Evolutionary conservation across 2,113 vertebrate genomes (phyloP).

Genomic region (Pogonocichla stellata): DNA sequence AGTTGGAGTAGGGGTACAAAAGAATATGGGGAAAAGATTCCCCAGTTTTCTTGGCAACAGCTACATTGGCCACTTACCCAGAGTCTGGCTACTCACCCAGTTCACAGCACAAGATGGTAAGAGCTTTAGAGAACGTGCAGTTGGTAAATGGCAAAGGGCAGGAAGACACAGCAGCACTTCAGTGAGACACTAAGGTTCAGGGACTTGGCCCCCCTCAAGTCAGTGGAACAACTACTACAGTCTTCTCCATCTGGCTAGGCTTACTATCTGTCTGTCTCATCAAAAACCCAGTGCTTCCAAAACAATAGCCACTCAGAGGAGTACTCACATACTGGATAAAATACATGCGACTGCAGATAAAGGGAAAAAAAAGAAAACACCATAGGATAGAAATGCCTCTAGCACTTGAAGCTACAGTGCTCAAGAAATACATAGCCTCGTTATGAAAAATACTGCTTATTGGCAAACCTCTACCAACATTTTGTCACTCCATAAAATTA

Average conservation of each 20-base stretch:
- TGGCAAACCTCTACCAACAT: neutral
- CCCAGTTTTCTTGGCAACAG: neutral
- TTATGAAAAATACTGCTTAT: neutral
- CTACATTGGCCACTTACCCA: neutral
- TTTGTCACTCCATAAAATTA: slow-evolving; percentile 7
- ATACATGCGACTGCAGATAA: neutral
- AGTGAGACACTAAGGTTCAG: neutral
- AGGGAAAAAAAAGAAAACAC: neutral
- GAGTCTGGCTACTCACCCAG: neutral
- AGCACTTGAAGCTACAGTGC: neutral
- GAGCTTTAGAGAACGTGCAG: neutral
- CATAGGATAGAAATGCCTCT: neutral
- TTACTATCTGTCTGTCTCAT: neutral
- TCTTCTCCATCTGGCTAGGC: neutral
- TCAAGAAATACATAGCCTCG: neutral
- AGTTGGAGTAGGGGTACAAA: neutral
- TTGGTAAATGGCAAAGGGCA: neutral
- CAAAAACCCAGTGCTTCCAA: neutral
- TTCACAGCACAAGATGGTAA: neutral
- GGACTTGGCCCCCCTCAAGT: neutral
- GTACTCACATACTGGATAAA: neutral
- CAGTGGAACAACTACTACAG: neutral
- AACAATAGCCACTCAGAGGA: neutral
- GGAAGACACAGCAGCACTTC: neutral
- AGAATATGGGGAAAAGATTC: neutral